Conservation (phyloP, 2,797 vertebrate genomes). For the Microctenopoma steveboyesi region DNA sequence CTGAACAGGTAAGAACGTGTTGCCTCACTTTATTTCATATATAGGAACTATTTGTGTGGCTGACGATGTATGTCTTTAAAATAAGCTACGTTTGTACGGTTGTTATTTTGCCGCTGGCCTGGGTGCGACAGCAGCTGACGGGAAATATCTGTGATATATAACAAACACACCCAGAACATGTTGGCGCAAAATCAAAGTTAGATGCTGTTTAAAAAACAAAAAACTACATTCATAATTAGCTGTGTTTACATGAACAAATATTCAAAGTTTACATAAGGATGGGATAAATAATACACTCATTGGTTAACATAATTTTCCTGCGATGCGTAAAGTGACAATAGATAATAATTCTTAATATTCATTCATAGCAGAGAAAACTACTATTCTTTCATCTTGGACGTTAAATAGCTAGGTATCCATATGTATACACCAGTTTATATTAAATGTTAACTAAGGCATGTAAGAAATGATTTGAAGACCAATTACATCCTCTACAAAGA, state of each 20-base stretch:
- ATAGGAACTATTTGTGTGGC: fast-evolving
- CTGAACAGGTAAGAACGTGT: fast-evolving
- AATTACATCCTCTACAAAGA: no score
- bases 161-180: slow-evolving; percentile 25
- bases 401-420: no score
- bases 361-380: no score
- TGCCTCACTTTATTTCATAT: fast-evolving
- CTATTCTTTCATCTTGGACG: no score
- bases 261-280: neutral
- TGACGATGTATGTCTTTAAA: neutral
- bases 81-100: fast-evolving
- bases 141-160: neutral
- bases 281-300: neutral
- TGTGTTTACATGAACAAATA: neutral
- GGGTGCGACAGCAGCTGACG: neutral
- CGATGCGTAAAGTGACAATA: neutral
- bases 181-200: neutral
- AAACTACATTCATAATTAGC: neutral
- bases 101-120: neutral
- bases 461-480: no score
- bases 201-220: no score
- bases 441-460: no score
- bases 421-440: no score
- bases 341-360: no score
- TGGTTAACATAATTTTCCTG: neutral